Evolutionary conservation across 2,888 invertebrate species (phyloP).

Genomic region (Synergus itoensis): DNA sequence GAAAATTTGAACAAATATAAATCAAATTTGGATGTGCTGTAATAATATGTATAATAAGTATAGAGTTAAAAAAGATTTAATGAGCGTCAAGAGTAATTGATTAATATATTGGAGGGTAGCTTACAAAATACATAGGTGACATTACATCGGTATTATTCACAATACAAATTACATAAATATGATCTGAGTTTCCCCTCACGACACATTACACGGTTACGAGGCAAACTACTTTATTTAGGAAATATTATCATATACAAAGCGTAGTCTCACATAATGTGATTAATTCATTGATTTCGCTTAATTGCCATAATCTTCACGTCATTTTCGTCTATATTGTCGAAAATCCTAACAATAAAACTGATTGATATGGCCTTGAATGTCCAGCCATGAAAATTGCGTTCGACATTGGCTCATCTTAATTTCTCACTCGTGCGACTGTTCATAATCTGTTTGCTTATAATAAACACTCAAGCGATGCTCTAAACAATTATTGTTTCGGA

Average conservation of each 20-base stretch:
- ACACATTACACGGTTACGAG: slow-evolving; percentile 68
- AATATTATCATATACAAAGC: slow-evolving; percentile 75
- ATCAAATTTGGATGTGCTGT: slow-evolving; percentile 44
- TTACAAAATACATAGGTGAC: slow-evolving; percentile 68
- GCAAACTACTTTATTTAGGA: slow-evolving; percentile 75
- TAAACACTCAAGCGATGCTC: slow-evolving; percentile 28
- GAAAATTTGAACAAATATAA: slow-evolving; percentile 49
- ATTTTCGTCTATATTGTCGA: slow-evolving; percentile 31
- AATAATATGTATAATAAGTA: slow-evolving; percentile 5
- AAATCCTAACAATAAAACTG: slow-evolving; percentile 13
- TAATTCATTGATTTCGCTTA: slow-evolving; percentile 49
- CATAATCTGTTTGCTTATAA: slow-evolving; percentile 10
- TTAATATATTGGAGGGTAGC: slow-evolving; percentile 62
- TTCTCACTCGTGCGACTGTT: slow-evolving; percentile 20
- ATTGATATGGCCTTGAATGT: slow-evolving; percentile 16
- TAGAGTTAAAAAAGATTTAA: slow-evolving; percentile 16
- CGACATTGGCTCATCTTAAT: background rate
- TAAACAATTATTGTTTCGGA: slow-evolving; percentile 41
- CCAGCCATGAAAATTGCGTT: slow-evolving; percentile 22
- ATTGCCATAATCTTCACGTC: slow-evolving; percentile 23
- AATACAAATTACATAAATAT: slow-evolving; percentile 60
- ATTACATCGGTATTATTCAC: slow-evolving; percentile 64
- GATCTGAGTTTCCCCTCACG: slow-evolving; percentile 54
- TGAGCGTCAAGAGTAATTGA: slow-evolving; percentile 50
- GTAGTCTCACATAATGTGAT: slow-evolving; percentile 66